These are phyloP conservation scores for Pleuronectes platessa DNA, from an alignment of 2,113 vertebrate genomes.

Conservation along the genomic window DNA sequence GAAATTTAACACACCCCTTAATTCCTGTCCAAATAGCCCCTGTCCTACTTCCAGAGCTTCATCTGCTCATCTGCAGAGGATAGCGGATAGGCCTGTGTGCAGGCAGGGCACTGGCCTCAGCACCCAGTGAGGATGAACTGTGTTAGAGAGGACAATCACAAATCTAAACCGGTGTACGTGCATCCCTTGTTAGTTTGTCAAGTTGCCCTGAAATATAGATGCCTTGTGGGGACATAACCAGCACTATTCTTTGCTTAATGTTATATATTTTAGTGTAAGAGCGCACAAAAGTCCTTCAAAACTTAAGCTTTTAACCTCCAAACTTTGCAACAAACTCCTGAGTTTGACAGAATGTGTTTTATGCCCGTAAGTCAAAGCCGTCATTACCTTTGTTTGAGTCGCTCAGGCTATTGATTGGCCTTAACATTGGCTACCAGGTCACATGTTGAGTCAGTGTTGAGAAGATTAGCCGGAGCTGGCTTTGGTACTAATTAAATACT, in stretches of 20 bases:
- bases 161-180: slow-evolving; percentile 37
- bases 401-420: slow-evolving; percentile 71
- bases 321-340: slow-evolving; percentile 37
- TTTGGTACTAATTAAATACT: slow-evolving; percentile 85
- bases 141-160: slow-evolving; percentile 30
- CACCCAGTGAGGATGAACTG: slow-evolving; percentile 21
- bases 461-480: slow-evolving; percentile 81
- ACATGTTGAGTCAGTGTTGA: slow-evolving; percentile 83
- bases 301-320: neutral
- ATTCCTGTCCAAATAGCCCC: slow-evolving; percentile 78
- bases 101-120: slow-evolving; percentile 41
- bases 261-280: neutral
- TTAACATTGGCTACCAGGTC: slow-evolving; percentile 74
- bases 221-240: neutral
- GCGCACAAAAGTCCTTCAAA: neutral
- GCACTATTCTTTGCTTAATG: neutral
- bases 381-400: slow-evolving; percentile 59
- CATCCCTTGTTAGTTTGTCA: slow-evolving; percentile 3
- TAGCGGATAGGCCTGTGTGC: slow-evolving; percentile 40
- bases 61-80: slow-evolving; percentile 59
- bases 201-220: slow-evolving; percentile 8
- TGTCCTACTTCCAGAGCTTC: slow-evolving; percentile 73
- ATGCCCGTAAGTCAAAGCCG: slow-evolving; percentile 37
- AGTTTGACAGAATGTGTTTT: slow-evolving; percentile 6
- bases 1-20: slow-evolving; percentile 82